Base-by-base conservation (phyloP, 2,888 invertebrate species). In the Agapetus fuscipes region DNA sequence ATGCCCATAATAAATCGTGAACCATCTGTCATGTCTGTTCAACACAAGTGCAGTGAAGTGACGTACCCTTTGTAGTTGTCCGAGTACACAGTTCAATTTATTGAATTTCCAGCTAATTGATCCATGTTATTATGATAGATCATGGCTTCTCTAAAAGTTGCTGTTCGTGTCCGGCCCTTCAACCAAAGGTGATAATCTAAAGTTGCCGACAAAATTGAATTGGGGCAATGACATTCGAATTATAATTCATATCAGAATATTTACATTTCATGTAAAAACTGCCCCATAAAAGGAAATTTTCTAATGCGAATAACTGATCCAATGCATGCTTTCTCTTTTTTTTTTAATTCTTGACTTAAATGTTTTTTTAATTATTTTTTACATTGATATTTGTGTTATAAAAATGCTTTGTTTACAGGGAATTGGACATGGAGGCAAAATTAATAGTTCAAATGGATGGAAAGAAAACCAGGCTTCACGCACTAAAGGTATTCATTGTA, bases 101-200 rank as follows among this genome's bases (percentile, higher is more conserved):
- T 20, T 9, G 20, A n/a, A n/a, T n/a, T n/a, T n/a, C n/a, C n/a
- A n/a, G n/a, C n/a, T n/a, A n/a, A n/a, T 20, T 4, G 9, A 20
- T 20, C 9, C 20, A 17, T 33, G 30, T 61, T 62, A 69, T 68
- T 67, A 69, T 68, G 69, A 61, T 64, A 63, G 60, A 71, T 57
- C 65, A 88, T 89, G 89, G 89, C 90, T 59, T 90, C 90, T 54
- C 83, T 91, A 56, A 88, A 88, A 76, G 89, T 89, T 60, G 89
- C 88, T 57, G 88, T 88, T 54, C 78, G 88, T 71, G 87, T 88
- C 66, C 80, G 88, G 61, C 88, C 88, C 64, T 87, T 88, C 67
- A 88, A 87, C 70, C 78, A 83, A 67, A 85, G 88, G 88, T 88
- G 60, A 57, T 27, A 17, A 31, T 43, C 14, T 24, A 17, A 29